Evolutionary conservation across 2,888 invertebrate species (phyloP).

Genomic region (Epistrophe grossulariae): DNA sequence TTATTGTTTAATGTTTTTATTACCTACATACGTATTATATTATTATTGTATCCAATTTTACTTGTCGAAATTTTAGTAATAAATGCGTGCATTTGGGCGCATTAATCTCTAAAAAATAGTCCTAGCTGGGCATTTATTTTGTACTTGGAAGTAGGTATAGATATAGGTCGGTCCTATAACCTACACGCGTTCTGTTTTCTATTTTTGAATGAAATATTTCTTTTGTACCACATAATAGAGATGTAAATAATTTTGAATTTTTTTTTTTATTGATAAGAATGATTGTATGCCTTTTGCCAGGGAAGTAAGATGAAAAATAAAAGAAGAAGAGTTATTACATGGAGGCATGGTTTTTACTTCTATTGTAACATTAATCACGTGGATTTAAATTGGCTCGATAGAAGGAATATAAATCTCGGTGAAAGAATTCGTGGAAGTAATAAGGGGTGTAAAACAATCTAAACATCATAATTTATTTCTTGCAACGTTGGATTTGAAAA

Average conservation of each 20-base stretch:
- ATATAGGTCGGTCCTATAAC: not conserved
- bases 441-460: slow-evolving; percentile 35
- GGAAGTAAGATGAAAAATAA: slow-evolving; percentile 60
- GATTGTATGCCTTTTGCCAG: slow-evolving; percentile 66
- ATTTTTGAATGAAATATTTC: slow-evolving; percentile 44
- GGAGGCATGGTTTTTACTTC: slow-evolving; percentile 36
- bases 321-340: slow-evolving; percentile 52
- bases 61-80: slow-evolving; percentile 50
- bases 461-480: slow-evolving; percentile 35
- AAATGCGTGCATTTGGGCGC: slow-evolving; percentile 41
- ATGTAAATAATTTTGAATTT: slow-evolving; percentile 70
- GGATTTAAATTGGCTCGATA: slow-evolving; percentile 36
- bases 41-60: slow-evolving; percentile 46
- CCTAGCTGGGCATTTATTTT: slow-evolving; percentile 19
- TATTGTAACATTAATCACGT: slow-evolving; percentile 50
- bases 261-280: slow-evolving; percentile 69
- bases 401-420: slow-evolving; percentile 12
- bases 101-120: slow-evolving; percentile 21
- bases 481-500: slow-evolving; percentile 52
- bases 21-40: slow-evolving; percentile 49
- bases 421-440: slow-evolving; percentile 27
- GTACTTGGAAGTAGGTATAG: not conserved
- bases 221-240: slow-evolving; percentile 39
- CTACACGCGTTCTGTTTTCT: not conserved
- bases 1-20: slow-evolving; percentile 71